These are phyloP conservation scores for Ophonus ardosiacus DNA, from an alignment of 2,888 invertebrate genomes.

Conservation along the genomic window DNA sequence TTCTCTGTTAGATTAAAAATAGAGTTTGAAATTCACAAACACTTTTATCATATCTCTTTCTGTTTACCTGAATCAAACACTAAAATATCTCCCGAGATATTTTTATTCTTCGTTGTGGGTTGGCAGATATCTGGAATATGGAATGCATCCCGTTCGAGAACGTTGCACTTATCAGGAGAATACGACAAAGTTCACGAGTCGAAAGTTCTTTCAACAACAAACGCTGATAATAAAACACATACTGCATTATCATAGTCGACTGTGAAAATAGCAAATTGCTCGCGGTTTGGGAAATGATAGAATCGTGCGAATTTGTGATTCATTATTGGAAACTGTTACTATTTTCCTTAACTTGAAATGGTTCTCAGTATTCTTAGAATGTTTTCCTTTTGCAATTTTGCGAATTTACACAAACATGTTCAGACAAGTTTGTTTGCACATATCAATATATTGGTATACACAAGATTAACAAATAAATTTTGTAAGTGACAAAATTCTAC, in stretches of 20 bases:
- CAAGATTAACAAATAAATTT: no score
- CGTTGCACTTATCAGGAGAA: constrained; percentile 43
- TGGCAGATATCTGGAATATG: constrained; percentile 47
- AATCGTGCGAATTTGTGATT: constrained; percentile 14
- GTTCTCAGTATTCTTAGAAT: background rate
- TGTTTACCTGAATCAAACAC: constrained; percentile 30
- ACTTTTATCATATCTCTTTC: background rate
- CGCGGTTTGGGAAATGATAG: background rate
- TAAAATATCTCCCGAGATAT: background rate
- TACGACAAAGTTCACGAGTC: constrained; percentile 58
- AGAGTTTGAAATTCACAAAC: constrained; percentile 21
- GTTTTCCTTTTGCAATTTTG: background rate
- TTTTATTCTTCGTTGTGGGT: background rate
- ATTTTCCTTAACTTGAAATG: background rate
- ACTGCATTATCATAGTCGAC: background rate
- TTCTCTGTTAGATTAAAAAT: background rate
- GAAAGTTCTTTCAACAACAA: constrained; percentile 53
- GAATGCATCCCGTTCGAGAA: constrained; percentile 43
- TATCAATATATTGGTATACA: background rate
- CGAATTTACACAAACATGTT: background rate
- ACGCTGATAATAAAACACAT: constrained; percentile 20
- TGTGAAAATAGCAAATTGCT: constrained; percentile 38
- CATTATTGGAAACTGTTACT: background rate
- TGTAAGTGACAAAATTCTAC: no score
- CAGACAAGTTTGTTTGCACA: background rate